Base-by-base conservation (phyloP, 1,140 invertebrate species). In the Diabrotica virgifera region DNA sequence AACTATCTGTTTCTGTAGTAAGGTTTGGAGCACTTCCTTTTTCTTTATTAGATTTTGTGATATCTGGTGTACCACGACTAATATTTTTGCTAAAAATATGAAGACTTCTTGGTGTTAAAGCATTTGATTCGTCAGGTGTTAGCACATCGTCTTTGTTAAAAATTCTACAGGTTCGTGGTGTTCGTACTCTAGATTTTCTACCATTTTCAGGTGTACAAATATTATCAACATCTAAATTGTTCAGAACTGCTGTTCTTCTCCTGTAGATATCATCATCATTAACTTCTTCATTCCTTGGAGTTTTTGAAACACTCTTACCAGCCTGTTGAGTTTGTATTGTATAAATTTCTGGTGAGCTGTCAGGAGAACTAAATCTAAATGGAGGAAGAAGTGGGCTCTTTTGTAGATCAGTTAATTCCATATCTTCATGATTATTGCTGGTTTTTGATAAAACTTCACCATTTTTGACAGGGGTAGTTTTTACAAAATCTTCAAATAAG, bases 391-490 rank as follows among this genome's bases (percentile, higher is more conserved):
- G 24, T 24, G 24, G 24, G 24, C 24, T 24, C 24, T 24, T 24
- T 24, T 24, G 2, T 46, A 46, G 8, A 3, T 46, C 37, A n/a
- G 60, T 62, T n/a, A 62, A 51, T 12, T 62, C 60, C 60, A 62
- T 62, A 24, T 62, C 60, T 24, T 13, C 38, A 7, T 61, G 12
- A n/a, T 8, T 46, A n/a, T 46, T 13, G 5, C 12, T 11, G 9
- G 7, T 62, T 9, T 50, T 50, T 24, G 24, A 24, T 4, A 24
- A 24, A 1, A 24, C 24, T 24, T 24, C 24, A 24, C 24, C 24
- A 24, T 24, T 2, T 24, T 24, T 24, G 24, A 24, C 24, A 24
- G 24, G 24, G 4, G 24, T 24, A 24, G 1, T 24, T 24, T 1
- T 24, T 24, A 24, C 24, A 24, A 1, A 24, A 24, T 50, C 14